These are phyloP conservation scores for Pygoscelis adeliae DNA, from an alignment of 2,113 vertebrate genomes.

Conservation along the genomic window DNA sequence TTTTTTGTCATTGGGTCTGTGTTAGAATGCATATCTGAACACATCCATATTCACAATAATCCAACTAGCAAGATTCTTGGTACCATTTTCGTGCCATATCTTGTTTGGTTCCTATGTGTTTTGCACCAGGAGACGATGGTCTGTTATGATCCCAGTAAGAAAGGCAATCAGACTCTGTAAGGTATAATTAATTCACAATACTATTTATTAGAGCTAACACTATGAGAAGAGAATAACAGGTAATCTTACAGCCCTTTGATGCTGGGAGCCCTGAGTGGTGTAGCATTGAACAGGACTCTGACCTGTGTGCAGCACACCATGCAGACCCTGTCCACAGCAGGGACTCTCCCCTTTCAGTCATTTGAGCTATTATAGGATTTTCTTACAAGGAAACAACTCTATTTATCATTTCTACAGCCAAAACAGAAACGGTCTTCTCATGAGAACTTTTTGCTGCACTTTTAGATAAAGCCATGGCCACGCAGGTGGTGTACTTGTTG, in stretches of 20 bases:
- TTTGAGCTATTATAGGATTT: neutral
- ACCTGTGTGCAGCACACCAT: neutral
- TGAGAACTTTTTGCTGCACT: too few relatives aligned
- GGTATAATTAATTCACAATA: neutral
- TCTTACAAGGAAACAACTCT: too few relatives aligned
- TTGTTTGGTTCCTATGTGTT: neutral
- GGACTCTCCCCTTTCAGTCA: neutral
- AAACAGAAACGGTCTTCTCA: too few relatives aligned
- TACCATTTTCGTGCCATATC: neutral
- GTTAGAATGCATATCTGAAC: neutral
- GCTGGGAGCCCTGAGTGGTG: neutral
- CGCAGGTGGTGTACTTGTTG: too few relatives aligned
- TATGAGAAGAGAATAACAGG: neutral
- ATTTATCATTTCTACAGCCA: too few relatives aligned
- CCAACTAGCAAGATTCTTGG: neutral
- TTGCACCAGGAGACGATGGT: too few relatives aligned
- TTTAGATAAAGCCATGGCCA: too few relatives aligned
- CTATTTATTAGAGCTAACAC: neutral
- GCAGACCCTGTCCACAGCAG: too few relatives aligned
- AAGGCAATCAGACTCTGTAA: neutral
- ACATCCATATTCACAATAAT: neutral
- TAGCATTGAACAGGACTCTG: neutral
- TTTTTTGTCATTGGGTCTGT: neutral
- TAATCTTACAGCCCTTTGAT: neutral
- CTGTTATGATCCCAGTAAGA: neutral